A percentile compares a stretch with the other conserved stretches of the same genome.
Evolutionary conservation across 2,113 vertebrate species (phyloP).

Genomic region (Aldabrachelys gigantea): DNA sequence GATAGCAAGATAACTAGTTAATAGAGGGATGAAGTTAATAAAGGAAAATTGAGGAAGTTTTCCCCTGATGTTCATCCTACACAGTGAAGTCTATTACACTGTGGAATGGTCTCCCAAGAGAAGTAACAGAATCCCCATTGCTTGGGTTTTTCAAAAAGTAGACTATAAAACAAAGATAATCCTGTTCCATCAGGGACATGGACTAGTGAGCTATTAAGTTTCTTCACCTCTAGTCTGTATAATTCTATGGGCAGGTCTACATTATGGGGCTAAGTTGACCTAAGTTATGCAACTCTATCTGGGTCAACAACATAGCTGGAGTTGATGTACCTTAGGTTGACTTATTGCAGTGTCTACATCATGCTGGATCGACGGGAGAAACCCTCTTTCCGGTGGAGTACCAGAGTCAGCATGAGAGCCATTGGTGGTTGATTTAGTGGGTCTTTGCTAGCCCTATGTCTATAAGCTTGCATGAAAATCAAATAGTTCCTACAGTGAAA

Average conservation of each 20-base stretch:
- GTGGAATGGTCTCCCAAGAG: background rate
- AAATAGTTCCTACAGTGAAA: background rate
- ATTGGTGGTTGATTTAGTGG: no score
- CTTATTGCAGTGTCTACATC: no score
- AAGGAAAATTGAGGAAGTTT: background rate
- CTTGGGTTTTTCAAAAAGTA: background rate
- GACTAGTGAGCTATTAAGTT: background rate
- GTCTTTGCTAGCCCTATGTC: background rate
- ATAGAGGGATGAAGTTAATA: background rate
- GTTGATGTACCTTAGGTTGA: no score
- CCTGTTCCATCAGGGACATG: background rate
- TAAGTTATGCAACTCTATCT: no score
- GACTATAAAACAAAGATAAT: background rate
- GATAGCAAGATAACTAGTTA: background rate
- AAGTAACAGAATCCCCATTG: background rate
- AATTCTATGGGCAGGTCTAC: background rate
- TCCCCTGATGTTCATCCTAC: no score
- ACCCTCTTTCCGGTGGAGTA: no score
- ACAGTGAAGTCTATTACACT: background rate
- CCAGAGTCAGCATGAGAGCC: no score
- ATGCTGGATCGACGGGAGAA: no score
- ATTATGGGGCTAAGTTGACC: no score
- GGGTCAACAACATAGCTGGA: no score
- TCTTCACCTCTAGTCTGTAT: background rate
- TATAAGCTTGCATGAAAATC: background rate